phyloP scores from a whole-genome alignment of 2,888 invertebrate genomes.

The Teleiodes luculella region DNA sequence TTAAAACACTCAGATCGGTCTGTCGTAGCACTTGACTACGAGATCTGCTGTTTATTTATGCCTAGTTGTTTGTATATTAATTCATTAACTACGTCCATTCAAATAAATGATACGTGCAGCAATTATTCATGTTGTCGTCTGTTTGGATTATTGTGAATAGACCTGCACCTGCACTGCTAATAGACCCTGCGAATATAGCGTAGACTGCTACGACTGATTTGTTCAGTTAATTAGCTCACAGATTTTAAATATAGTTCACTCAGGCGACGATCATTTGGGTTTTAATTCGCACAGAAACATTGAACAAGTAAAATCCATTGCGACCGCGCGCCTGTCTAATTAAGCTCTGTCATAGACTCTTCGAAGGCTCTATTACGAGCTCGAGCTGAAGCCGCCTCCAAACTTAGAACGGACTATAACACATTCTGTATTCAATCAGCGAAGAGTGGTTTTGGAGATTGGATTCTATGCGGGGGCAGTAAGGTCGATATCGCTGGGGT shows the following conservation, averaged over 20 bases:
- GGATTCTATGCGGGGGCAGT: constrained; percentile 58
- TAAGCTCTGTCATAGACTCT: constrained; percentile 77
- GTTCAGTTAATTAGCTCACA: constrained; percentile 28
- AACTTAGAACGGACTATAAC: constrained; percentile 74
- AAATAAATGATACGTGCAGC: neutral
- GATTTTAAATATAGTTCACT: constrained; percentile 45
- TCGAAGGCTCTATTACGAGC: constrained; percentile 77
- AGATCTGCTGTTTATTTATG: neutral
- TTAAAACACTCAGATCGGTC: neutral
- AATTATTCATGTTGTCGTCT: constrained; percentile 1
- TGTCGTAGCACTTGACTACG: constrained; percentile 6
- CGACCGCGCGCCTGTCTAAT: constrained; percentile 75
- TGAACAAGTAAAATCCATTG: constrained; percentile 76
- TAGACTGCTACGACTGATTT: neutral
- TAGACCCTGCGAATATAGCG: constrained; percentile 10
- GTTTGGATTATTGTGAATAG: constrained; percentile 1
- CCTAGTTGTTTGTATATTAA: too few relatives aligned
- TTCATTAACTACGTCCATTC: neutral
- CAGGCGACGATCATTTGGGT: constrained; percentile 44
- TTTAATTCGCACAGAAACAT: constrained; percentile 56
- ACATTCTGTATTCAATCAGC: constrained; percentile 70
- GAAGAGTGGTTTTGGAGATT: constrained; percentile 43
- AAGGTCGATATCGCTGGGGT: constrained; percentile 65
- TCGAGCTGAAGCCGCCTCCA: constrained; percentile 52
- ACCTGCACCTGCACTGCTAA: constrained; percentile 6